phyloP scores from a whole-genome alignment of 2,888 invertebrate species.

The Halocaridina rubra region DNA sequence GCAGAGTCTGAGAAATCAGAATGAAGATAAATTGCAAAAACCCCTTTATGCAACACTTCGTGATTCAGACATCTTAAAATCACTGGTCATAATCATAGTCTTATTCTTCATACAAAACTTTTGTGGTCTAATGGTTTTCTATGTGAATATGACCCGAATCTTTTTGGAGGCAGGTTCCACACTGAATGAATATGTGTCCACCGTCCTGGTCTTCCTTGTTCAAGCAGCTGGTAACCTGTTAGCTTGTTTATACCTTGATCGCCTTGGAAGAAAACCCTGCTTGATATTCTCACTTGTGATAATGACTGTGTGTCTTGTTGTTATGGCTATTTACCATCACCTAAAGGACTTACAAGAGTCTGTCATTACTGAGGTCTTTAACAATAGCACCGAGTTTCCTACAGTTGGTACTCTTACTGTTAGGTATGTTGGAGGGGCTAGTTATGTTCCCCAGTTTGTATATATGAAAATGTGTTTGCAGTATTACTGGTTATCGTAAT shows the following conservation, averaged over 20 bases:
- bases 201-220: slow-evolving; percentile 32
- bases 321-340: slow-evolving; percentile 21
- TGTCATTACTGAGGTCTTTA: background rate
- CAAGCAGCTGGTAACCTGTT: slow-evolving; percentile 17
- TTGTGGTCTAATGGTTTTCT: slow-evolving; percentile 36
- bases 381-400: background rate
- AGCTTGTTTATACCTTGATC: slow-evolving; percentile 34
- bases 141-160: slow-evolving; percentile 40
- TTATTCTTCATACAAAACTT: slow-evolving; percentile 38
- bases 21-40: background rate
- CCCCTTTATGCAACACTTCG: background rate
- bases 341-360: background rate
- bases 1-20: background rate
- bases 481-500: background rate
- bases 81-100: slow-evolving; percentile 13
- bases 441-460: too few species aligned
- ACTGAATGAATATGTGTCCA: slow-evolving; percentile 5
- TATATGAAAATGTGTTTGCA: too few species aligned
- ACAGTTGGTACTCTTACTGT: background rate
- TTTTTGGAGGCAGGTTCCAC: slow-evolving; percentile 29
- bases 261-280: slow-evolving; percentile 20
- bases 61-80: slow-evolving; percentile 3
- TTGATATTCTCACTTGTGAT: slow-evolving; percentile 5
- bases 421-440: background rate
- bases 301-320: slow-evolving; percentile 20